Base-by-base conservation (phyloP, 2,888 invertebrate species). In the Diarsia rubi region DNA sequence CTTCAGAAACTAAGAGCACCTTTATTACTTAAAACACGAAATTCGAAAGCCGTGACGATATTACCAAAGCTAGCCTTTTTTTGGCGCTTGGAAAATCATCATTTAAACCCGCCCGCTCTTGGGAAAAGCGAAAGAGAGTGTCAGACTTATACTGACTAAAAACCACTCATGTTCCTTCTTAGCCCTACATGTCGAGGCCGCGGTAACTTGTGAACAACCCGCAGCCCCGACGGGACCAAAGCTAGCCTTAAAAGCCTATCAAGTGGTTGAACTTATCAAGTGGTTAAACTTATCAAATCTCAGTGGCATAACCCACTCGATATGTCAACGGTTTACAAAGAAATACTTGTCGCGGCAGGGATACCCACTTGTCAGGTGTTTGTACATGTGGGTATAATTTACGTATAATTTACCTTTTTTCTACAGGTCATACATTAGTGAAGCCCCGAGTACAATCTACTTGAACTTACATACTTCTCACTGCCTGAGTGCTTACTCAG, bases 391-490 rank as follows among this genome's bases (percentile, higher is more conserved):
- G 16, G n/a, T 31, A 31, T n/a, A 49, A 8, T 49, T 59, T 49
- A 24, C 16, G 59, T 68, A n/a, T n/a, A 75, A 67, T 59, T 67
- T 31, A 75, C 44, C 14, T 47, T 27, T 52, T 74, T 63, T 45
- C 21, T 12, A 57, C 21, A 0, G 57, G 49, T 59, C 49, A 45
- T 49, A 78, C 16, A 49, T 63, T 21, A 66, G 62, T 73, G 47
- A 78, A 72, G 47, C 62, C 66, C 79, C 66, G 11, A 60, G 44
- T 63, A 66, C 79, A 31, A 37, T 37, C 31, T 78, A 62, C 62
- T 78, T 72, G 31, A 57, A 63, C 31, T 76, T 42, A 52, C 11
- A 47, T 27, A n/a, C 14, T 19, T 76, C 45, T 49, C 24, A 24
- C 12, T 19, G 14, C 37, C 45, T 54, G 21, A 78, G 52, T 78